Evolutionary conservation across 2,113 vertebrate genomes (phyloP).

Genomic region (Myrmophylax atrothorax): DNA sequence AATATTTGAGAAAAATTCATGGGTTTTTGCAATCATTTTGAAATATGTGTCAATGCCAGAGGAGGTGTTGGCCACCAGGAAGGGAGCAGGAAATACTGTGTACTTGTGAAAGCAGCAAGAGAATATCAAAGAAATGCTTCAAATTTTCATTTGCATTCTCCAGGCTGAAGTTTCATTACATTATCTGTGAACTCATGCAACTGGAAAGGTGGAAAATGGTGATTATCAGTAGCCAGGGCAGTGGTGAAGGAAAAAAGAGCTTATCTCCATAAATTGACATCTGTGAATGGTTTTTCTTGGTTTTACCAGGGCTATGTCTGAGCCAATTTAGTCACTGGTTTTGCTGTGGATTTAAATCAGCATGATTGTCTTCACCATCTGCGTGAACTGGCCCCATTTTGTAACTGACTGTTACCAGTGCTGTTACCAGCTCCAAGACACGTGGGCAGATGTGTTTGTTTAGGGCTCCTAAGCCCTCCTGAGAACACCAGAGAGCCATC

Average conservation of each 20-base stretch:
- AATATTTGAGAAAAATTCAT: background rate
- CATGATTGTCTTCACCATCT: background rate
- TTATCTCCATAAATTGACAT: background rate
- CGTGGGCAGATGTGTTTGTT: background rate
- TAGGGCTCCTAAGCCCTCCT: background rate
- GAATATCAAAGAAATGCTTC: background rate
- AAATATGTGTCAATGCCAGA: background rate
- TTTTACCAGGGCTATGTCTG: background rate
- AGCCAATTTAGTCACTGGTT: background rate
- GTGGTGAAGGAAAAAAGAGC: background rate
- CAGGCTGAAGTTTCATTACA: background rate
- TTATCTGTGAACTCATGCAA: background rate
- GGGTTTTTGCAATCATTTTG: background rate
- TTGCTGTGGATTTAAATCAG: background rate
- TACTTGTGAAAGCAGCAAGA: background rate
- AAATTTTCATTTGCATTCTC: background rate
- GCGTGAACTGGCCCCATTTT: background rate
- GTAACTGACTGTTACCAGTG: background rate
- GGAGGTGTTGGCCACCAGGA: background rate
- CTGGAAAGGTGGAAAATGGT: background rate
- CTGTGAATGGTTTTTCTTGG: background rate
- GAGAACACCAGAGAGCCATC: background rate
- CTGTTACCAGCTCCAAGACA: background rate
- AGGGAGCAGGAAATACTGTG: background rate
- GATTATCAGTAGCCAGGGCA: background rate